These are phyloP conservation scores for Philypnodon macrostomus DNA, from an alignment of 2,797 vertebrate species.

Conservation along the genomic window DNA sequence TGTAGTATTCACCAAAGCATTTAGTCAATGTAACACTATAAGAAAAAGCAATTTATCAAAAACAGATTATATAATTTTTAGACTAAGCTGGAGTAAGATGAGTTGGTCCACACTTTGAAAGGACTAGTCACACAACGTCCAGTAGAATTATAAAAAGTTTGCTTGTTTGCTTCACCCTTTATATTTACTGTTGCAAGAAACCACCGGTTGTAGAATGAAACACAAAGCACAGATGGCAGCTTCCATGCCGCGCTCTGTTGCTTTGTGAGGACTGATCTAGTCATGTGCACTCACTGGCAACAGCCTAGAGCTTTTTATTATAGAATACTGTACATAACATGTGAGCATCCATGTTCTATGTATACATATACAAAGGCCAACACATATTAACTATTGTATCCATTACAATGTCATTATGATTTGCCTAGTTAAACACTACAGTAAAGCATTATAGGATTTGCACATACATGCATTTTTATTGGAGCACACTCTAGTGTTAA, in stretches of 20 bases:
- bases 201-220: conserved; percentile 1
- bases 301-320: conserved; percentile 17
- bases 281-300: conserved; percentile 27
- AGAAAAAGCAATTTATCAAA: too few species aligned
- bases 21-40: too few species aligned
- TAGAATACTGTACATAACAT: conserved; percentile 12
- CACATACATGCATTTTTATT: too few species aligned
- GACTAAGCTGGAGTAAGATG: too few species aligned
- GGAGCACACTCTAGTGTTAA: too few species aligned
- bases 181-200: conserved; percentile 5
- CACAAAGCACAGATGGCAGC: conserved; percentile 12
- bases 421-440: too few species aligned
- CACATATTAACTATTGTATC: too few species aligned
- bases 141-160: not conserved
- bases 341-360: not conserved
- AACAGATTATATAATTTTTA: too few species aligned
- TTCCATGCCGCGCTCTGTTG: conserved; percentile 16
- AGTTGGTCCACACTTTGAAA: not conserved
- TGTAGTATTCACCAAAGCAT: too few species aligned
- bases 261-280: conserved; percentile 10
- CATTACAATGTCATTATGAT: too few species aligned
- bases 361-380: conserved; percentile 11
- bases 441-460: too few species aligned
- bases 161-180: not conserved
- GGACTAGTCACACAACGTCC: not conserved